Percentiles rank a stretch among this genome's conserved stretches.
phyloP scores from a whole-genome alignment of 2,113 vertebrate species.

The Apteryx mantelli region DNA sequence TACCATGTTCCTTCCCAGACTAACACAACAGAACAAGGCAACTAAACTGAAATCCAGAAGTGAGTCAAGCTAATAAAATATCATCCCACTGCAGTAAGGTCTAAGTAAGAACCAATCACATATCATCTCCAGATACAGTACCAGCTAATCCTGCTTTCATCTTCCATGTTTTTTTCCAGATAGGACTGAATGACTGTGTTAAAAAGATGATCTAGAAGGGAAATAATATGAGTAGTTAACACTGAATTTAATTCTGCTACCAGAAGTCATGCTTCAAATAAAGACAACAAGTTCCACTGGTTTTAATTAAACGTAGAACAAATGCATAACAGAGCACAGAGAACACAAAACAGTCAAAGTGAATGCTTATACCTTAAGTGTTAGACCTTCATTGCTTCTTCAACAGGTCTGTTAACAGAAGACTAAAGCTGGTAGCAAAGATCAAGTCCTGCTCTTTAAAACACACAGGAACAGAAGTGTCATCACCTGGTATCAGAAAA shows the following conservation, averaged over 20 bases:
- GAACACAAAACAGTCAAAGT: neutral
- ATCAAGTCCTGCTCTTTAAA: neutral
- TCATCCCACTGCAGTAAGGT: neutral
- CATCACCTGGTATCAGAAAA: neutral
- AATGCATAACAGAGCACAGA: fast-evolving
- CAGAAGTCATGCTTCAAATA: neutral
- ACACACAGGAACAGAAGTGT: neutral
- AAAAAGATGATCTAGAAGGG: neutral
- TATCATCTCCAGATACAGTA: neutral
- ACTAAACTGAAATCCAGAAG: neutral
- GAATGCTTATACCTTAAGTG: neutral
- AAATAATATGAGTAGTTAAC: neutral
- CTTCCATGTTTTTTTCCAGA: neutral
- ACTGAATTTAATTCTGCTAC: neutral
- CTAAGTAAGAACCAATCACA: neutral
- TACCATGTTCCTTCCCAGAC: neutral
- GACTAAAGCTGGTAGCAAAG: neutral
- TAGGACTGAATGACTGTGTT: neutral
- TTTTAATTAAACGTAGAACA: neutral
- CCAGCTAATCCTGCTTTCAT: neutral
- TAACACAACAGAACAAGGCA: neutral
- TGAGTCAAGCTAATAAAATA: neutral
- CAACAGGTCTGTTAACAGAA: neutral
- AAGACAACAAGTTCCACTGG: neutral
- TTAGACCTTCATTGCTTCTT: neutral